Base-by-base conservation (phyloP, 2,888 invertebrate genomes). In the Teinopalpus imperialis region DNA sequence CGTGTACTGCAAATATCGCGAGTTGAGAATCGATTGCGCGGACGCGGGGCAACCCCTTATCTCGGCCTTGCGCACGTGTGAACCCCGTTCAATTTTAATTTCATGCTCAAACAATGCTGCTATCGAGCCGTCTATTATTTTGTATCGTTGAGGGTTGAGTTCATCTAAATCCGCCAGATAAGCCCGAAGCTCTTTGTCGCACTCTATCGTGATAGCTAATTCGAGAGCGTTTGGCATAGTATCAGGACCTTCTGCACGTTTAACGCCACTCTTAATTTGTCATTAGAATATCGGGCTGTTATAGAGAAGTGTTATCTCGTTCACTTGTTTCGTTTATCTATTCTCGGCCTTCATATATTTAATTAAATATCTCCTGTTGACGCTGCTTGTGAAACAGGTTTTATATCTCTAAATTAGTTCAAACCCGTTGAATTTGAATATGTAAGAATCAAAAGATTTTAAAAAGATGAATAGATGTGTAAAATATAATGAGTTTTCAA, bases 91-190 rank as follows among this genome's bases (percentile, higher is more conserved):
- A 85, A 86, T 87, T 88, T 88, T 88, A 88, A 88, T 88, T 88
- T 88, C 87, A 88, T 88, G 87, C 87, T 86, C 86, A 88, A 88
- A 87, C 87, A 88, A 88, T 88, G 86, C 77, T 81, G 87, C 74
- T 83, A 87, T 86, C 85, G 82, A 80, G 77, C 75, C 69, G 61
- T 76, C 86, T 83, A 87, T 87, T 87, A 86, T 87, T 85, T 82
- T 82, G 81, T 81, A 86, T 78, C 81, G 78, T 70, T 69, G 77
- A 75, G 87, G 87, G 86, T 80, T 75, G 76, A 76, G 80, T 81
- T 83, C 85, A 86, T 87, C 87, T 82, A 86, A 87, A 87, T 83
- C 87, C 79, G 68, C 54, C 63, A 72, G 87, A 87, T 87, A 87
- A 87, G 86, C 80, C 63, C 62, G 27, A 62, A 68, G 74, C 79